Evolutionary conservation across 2,888 invertebrate species (phyloP), one percentile per base, ranked within the genome.

Genomic region (Agonopterix heracliana): DNA sequence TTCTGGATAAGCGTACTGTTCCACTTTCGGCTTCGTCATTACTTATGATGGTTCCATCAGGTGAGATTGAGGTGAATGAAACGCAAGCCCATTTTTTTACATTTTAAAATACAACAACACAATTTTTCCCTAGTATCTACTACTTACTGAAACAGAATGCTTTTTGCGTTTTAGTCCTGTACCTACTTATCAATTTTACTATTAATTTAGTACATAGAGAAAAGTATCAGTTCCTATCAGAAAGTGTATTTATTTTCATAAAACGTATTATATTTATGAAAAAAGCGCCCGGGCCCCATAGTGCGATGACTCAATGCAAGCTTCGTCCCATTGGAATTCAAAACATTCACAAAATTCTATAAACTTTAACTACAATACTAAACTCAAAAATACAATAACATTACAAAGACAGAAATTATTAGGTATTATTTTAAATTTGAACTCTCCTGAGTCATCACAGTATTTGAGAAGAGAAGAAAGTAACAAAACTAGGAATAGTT

Each of bases 301-400:
- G 85, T 88, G 87, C 87, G 87, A 87, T 87, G 87, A 88, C 87
- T 86, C 87, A 87, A 87, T 88, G 87, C 87, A 87, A 87, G 80
- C 86, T 87, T 85, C 80, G 81, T 85, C 86, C 78, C 78, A 74
- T 79, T 66, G 72, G 78, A 78, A 70, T 74, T 60, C 61, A 61
- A 66, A 61, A 54, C 51, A 59, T 42, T 54, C 51, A 36, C 52
- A 56, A 49, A 50, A 55, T 48, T 41, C 47, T 52, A 50, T 45
- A 50, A 52, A 47, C 40, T 45, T 45, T 17, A 54, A 55, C 53
- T 53, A 55, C 53, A 44, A 59, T 58, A 61, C 63, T 59, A 62
- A 68, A 61, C 55, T 50, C 61, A 61, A 60, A 57, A 52, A 50
- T 64, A 61, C 54, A 56, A 56, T 9, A 26, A 13, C 14, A 41